Base-by-base conservation (phyloP, 1,140 invertebrate species). In the Matsumurasca onukii region DNA sequence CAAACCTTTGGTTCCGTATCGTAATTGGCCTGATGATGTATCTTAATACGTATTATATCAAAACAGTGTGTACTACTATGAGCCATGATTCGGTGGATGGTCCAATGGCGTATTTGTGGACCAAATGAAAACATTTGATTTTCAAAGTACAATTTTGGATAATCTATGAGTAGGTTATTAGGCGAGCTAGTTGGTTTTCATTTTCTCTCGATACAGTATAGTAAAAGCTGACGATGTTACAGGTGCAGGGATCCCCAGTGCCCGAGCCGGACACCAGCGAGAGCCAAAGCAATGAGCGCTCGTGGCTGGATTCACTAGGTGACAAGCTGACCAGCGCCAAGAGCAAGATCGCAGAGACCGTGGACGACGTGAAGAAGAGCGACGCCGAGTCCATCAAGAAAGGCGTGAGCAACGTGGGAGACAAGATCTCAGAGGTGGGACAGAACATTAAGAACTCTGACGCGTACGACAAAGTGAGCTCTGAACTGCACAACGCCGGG, bases 251-350 rank as follows among this genome's bases (percentile, higher is more conserved):
- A 1, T 55, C 52, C 15, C 15, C 39, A 1, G 30, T 59, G 55
- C 15, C 24, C 25, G 55, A 59, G 55, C 68, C 68, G 15, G 52
- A 66, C 29, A 66, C 45, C n/a, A 59, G 55, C 25, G 52, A 66
- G 20, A 66, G 52, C 15, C n/a, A n/a, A n/a, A 51, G 49, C 49
- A 22, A 51, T 17, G 55, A 59, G 30, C 55, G 30, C 55, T 27
- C 22, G 24, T 59, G 55, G 55, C 25, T 27, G 2, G 55, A 59
- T 27, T 15, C 55, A 24, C 12, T 59, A 9, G 30, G 30, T 22
- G 30, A 59, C 55, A 59, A 22, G 22, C 30, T 59, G 5, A 12
- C 25, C 2, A 59, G 30, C 24, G 55, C 55, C 25, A 59, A 59
- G 55, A 27, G 30, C 9, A 29, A 29, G 22, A 24, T 59, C 15